Evolutionary conservation across 1,140 invertebrate species (phyloP).

Genomic region (Ceratina calcarata): DNA sequence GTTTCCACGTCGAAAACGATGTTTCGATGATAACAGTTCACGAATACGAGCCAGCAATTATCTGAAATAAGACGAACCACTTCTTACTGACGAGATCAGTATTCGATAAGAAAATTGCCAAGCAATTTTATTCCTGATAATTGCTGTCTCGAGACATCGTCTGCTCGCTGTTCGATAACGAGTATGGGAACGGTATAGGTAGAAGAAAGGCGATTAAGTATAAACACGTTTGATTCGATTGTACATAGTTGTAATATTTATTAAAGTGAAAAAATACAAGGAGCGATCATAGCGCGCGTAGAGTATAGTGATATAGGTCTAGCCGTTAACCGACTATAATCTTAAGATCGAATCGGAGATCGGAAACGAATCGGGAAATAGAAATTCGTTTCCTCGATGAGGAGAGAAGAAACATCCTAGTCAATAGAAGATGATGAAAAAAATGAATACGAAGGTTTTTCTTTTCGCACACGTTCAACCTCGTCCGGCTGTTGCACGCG

Average conservation of each 20-base stretch:
- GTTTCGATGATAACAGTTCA: too few relatives aligned
- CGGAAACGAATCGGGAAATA: conserved; percentile 28
- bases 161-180: conserved; percentile 1
- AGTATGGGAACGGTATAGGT: conserved; percentile 32
- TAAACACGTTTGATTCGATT: conserved; percentile 58
- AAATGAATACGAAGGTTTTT: conserved; percentile 56
- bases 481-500: conserved; percentile 32
- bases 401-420: conserved; percentile 71
- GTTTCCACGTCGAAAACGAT: background rate
- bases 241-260: conserved; percentile 81
- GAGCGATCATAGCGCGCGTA: conserved; percentile 64
- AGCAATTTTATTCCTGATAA: background rate
- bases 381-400: conserved; percentile 47
- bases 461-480: conserved; percentile 62
- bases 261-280: conserved; percentile 64
- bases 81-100: background rate
- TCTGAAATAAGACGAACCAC: background rate
- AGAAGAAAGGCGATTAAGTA: conserved; percentile 44
- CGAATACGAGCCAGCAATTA: background rate
- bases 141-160: too few relatives aligned
- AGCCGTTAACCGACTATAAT: conserved; percentile 62
- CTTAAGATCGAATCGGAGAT: conserved; percentile 49
- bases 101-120: background rate
- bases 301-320: conserved; percentile 60
- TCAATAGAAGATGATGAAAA: conserved; percentile 61